phyloP scores from a whole-genome alignment of 92 coral and sea anemone species.

The Heteractis magnifica region DNA sequence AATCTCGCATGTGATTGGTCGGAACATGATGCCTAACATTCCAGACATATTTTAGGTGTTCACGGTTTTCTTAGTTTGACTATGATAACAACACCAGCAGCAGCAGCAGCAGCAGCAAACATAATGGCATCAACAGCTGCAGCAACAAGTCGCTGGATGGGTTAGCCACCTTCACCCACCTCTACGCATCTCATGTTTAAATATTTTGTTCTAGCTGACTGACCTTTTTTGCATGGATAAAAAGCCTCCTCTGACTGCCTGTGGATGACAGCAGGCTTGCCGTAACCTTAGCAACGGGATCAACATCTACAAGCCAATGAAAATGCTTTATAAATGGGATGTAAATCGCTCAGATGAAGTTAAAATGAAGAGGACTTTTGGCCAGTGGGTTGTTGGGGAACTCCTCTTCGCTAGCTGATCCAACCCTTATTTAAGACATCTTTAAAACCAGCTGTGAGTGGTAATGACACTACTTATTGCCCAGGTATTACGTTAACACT shows the following conservation, averaged over 20 bases:
- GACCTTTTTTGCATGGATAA: constrained; percentile 92
- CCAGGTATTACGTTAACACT: background rate
- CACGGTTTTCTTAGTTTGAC: too few species aligned
- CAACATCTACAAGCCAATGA: constrained; percentile 57
- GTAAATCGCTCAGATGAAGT: too few species aligned
- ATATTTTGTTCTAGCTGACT: background rate
- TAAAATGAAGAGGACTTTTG: too few species aligned
- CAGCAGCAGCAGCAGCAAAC: background rate
- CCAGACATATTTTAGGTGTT: too few species aligned
- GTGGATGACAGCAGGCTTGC: constrained; percentile 99
- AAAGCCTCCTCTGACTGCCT: constrained; percentile 92
- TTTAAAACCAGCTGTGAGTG: too few species aligned
- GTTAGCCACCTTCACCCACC: background rate
- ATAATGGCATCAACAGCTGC: background rate
- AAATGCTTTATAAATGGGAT: background rate
- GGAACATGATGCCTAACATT: too few species aligned
- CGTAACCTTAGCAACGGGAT: constrained; percentile 83
- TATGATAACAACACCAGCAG: background rate
- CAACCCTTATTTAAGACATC: too few species aligned
- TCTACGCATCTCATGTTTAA: too few species aligned
- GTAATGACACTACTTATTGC: too few species aligned
- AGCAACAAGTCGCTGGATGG: background rate
- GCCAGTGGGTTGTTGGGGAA: too few species aligned
- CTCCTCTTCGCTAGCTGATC: too few species aligned
- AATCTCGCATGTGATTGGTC: too few species aligned